Percentiles rank a stretch among this genome's conserved stretches.
phyloP scores from a whole-genome alignment of 2,113 vertebrate genomes.

The Oncorhynchus clarkii region DNA sequence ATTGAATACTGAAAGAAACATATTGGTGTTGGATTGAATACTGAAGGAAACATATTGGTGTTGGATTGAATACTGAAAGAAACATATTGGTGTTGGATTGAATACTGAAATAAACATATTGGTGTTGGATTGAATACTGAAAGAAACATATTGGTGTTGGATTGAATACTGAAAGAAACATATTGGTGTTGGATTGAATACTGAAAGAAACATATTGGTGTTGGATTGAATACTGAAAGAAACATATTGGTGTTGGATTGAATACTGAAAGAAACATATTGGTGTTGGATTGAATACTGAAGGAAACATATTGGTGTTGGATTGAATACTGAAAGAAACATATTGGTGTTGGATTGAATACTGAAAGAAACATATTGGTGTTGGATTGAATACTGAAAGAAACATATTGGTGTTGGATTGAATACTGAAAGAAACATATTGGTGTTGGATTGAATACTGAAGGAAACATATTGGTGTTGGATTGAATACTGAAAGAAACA shows the following conservation, averaged over 20 bases:
- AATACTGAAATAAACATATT: background rate
- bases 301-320: background rate
- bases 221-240: too few species aligned
- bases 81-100: background rate
- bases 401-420: too few species aligned
- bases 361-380: background rate
- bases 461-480: background rate
- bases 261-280: background rate
- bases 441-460: background rate
- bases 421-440: background rate
- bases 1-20: background rate
- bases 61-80: background rate
- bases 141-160: background rate
- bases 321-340: too few species aligned
- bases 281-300: background rate
- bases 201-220: background rate
- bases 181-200: background rate
- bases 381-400: background rate
- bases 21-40: too few species aligned
- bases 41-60: background rate
- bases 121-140: too few species aligned
- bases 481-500: background rate
- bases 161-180: background rate
- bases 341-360: background rate
- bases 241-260: background rate